Base-by-base conservation (phyloP, 2,888 invertebrate genomes). In the Drosophila anomelani region DNA sequence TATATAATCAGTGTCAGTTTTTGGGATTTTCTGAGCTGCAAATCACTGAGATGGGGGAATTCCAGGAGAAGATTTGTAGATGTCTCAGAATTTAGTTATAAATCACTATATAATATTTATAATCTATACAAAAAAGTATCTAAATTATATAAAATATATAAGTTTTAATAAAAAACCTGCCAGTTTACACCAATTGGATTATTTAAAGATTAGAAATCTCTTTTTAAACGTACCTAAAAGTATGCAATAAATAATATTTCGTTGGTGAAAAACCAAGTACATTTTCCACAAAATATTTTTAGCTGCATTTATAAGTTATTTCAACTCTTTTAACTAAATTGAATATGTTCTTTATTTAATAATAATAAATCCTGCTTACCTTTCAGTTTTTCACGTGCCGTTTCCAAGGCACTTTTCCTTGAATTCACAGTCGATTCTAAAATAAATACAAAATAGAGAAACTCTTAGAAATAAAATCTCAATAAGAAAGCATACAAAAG, bases 351-450 rank as follows among this genome's bases (percentile, higher is more conserved):
- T 39, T 26, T 20, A 49, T 17, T 36, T 32, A n/a, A 3, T 53
- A n/a, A 17, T 5, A 12, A 13, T n/a, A 13, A 15, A 20, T 49
- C 23, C 10, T 7, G 70, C 80, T 79, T 80, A 91, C 91, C 90
- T 79, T 83, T 87, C 0, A 83, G 55, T 66, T 88, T 89, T 74
- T 90, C 91, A 63, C 90, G 90, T 17, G 86, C 80, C 73, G 85
- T 80, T 73, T 90, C 91, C 77, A 87, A 59, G 41, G 89, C 79
- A 47, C 79, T 87, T 78, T 91, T 91, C 29, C 91, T 89, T 46
- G 90, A 84, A 80, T 90, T 91, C 26, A 90, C 89, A 54, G 90
- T 80, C 43, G 90, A 81, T 82, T 90, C 91, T 91, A 7, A 80
- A 89, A 49, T 38, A 60, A n/a, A 67, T 26, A 57, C 68, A 9